Evolutionary conservation across 1,140 invertebrate species (phyloP).

Genomic region (Saccostrea cuccullata): DNA sequence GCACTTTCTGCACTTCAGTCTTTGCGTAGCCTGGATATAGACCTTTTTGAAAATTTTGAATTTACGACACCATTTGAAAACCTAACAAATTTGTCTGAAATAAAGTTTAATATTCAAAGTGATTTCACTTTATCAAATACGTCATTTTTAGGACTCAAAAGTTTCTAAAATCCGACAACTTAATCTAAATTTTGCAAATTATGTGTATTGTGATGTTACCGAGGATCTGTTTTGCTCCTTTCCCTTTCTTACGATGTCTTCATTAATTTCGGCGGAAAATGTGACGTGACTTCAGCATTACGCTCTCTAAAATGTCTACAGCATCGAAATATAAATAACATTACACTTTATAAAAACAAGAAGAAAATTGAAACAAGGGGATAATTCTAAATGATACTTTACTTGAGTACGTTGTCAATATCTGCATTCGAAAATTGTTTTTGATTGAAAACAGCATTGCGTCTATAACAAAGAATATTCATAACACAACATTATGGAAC

Average conservation of each 20-base stretch:
- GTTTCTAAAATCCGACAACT: neutral
- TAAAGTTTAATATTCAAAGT: neutral
- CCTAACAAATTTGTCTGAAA: neutral
- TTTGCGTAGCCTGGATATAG: neutral
- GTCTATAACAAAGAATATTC: neutral
- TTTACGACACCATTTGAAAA: neutral
- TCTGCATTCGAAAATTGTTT: neutral
- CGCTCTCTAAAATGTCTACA: neutral
- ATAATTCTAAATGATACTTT: neutral
- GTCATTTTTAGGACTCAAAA: neutral
- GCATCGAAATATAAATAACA: neutral
- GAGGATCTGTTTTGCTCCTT: conserved; percentile 2
- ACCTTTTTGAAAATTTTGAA: neutral
- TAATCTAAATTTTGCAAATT: neutral
- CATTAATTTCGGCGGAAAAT: neutral
- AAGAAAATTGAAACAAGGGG: neutral
- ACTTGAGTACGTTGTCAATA: neutral
- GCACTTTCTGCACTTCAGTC: neutral
- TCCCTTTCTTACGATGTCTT: neutral
- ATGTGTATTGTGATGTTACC: neutral
- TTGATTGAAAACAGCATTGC: neutral
- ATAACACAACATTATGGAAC: neutral
- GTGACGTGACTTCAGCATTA: neutral
- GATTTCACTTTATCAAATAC: neutral
- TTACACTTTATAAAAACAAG: neutral